A percentile compares a stretch with the other conserved stretches of the same genome.
These are phyloP conservation scores for Dendrolimus kikuchii DNA, from an alignment of 1,140 invertebrate species.

Conservation along the genomic window DNA sequence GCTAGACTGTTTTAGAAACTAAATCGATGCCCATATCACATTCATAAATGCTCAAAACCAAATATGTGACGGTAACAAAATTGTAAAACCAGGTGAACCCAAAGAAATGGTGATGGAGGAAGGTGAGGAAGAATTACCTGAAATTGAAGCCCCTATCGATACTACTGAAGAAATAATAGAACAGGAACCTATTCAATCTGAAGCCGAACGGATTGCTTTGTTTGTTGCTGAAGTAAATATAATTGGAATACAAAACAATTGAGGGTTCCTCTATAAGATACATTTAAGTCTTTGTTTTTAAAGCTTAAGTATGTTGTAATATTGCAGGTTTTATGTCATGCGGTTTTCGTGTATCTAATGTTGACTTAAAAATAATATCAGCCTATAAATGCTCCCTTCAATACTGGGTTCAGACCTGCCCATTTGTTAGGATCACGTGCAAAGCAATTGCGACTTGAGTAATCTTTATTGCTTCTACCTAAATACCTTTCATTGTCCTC, in stretches of 20 bases:
- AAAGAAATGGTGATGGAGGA: slow-evolving; percentile 9
- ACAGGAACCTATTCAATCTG: slow-evolving; percentile 8
- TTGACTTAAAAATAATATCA: too few species aligned
- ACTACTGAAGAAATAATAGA: slow-evolving; percentile 8
- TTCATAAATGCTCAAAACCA: too few species aligned
- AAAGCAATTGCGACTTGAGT: background rate
- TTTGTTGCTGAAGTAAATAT: slow-evolving; percentile 35
- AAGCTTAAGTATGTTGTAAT: too few species aligned
- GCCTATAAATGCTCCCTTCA: too few species aligned
- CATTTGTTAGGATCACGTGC: too few species aligned
- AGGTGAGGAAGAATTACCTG: slow-evolving; percentile 9
- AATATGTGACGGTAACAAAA: too few species aligned
- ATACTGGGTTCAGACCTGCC: too few species aligned
- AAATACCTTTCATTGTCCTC: slow-evolving; percentile 1
- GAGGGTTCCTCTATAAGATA: background rate
- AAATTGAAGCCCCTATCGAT: background rate
- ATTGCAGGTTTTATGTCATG: too few species aligned
- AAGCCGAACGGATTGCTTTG: slow-evolving; percentile 14
- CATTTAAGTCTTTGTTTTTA: background rate
- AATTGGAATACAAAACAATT: background rate
- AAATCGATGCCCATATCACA: too few species aligned
- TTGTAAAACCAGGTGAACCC: slow-evolving; percentile 23
- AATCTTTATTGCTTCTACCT: background rate
- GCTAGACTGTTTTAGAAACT: too few species aligned
- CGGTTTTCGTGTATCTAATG: too few species aligned